Evolutionary conservation across 1,140 invertebrate species (phyloP).

Genomic region (Phymastichus coffea): DNA sequence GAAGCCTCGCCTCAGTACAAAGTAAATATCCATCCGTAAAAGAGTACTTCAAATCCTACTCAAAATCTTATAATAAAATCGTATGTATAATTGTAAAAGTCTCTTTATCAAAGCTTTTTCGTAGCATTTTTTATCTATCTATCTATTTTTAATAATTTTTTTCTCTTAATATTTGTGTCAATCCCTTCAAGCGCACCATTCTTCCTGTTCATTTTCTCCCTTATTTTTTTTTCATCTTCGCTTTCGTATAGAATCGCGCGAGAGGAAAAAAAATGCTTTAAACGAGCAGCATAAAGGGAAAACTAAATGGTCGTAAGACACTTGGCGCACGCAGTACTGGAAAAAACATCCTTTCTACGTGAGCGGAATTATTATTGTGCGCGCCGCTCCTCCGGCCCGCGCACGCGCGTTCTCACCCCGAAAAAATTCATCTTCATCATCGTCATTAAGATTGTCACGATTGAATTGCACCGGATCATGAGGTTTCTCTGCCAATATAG

Average conservation of each 20-base stretch:
- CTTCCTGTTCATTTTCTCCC: not conserved
- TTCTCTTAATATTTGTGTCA: not conserved
- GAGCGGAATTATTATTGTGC: too few species aligned
- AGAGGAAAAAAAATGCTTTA: constrained; percentile 1
- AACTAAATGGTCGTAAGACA: constrained; percentile 5
- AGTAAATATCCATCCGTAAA: constrained; percentile 20
- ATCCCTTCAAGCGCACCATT: not conserved
- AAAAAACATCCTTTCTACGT: too few species aligned
- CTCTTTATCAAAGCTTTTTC: constrained; percentile 29
- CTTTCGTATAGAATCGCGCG: not conserved
- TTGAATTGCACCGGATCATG: constrained; percentile 27
- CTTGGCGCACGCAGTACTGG: too few species aligned
- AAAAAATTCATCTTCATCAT: not conserved
- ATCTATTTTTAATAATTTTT: too few species aligned
- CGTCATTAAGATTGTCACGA: constrained; percentile 23
- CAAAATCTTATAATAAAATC: constrained; percentile 25
- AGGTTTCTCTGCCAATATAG: too few species aligned
- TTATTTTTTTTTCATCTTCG: not conserved
- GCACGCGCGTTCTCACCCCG: too few species aligned
- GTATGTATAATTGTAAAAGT: constrained; percentile 29
- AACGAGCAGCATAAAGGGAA: constrained; percentile 1
- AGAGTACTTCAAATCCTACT: constrained; percentile 18
- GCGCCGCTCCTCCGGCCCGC: too few species aligned
- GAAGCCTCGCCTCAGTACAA: not conserved
- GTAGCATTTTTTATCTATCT: constrained; percentile 3